phyloP scores from a whole-genome alignment of 2,113 vertebrate species.

The Mohoua ochrocephala region DNA sequence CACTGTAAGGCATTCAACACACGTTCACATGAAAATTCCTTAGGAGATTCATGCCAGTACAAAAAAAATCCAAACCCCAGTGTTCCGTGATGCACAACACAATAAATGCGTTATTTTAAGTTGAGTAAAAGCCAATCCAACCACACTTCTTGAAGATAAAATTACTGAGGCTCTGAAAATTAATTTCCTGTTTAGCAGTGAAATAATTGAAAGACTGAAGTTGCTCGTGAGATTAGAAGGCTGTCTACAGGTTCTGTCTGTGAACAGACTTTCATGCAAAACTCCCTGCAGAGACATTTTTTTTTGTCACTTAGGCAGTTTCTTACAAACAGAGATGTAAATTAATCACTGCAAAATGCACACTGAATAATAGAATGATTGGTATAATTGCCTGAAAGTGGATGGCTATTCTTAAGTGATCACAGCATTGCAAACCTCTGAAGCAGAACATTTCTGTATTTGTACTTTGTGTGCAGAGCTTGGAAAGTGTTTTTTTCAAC shows the following conservation, averaged over 20 bases:
- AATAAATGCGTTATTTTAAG: background rate
- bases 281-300: background rate
- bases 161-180: conserved; percentile 5
- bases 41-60: background rate
- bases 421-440: background rate
- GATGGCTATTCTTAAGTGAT: background rate
- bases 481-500: background rate
- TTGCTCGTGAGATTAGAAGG: background rate
- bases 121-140: background rate
- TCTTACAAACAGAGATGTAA: background rate
- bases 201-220: background rate
- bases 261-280: background rate
- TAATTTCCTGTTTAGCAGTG: conserved; percentile 15
- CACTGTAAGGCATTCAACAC: background rate
- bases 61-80: background rate
- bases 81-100: background rate
- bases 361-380: background rate
- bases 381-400: background rate
- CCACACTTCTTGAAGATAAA: background rate
- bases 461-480: background rate
- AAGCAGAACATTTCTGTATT: background rate
- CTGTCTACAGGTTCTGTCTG: background rate
- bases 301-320: background rate
- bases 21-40: background rate
- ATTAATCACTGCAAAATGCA: background rate